Conservation (phyloP, 2,888 invertebrate genomes). For the Chesias legatella region DNA sequence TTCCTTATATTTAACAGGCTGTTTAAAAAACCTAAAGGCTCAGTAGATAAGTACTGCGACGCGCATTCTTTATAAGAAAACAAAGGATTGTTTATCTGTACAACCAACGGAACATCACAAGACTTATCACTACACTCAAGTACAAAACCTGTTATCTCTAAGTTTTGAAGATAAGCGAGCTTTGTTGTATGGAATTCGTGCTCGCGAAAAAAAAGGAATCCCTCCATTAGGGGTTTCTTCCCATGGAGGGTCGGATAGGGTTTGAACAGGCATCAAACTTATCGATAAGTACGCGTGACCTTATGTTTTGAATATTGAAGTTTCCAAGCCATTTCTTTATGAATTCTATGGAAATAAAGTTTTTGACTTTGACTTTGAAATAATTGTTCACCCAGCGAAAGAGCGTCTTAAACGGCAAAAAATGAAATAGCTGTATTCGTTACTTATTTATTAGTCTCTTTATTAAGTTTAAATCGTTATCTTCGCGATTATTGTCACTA, state of each 20-base stretch:
- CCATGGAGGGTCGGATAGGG: too few species aligned
- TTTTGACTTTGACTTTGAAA: too few species aligned
- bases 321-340: too few species aligned
- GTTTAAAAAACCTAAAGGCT: too few species aligned
- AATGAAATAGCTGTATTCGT: slow-evolving; percentile 13
- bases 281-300: too few species aligned
- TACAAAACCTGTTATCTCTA: slow-evolving; percentile 22
- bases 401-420: slow-evolving; percentile 3
- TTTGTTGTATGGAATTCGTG: too few species aligned
- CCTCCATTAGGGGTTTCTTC: too few species aligned
- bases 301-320: too few species aligned
- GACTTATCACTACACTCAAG: slow-evolving; percentile 4
- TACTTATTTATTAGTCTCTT: slow-evolving; percentile 39
- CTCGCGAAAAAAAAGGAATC: too few species aligned
- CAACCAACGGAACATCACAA: slow-evolving; percentile 1
- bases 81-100: slow-evolving; percentile 1
- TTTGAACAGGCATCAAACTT: too few species aligned
- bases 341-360: too few species aligned
- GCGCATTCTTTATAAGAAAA: not conserved
- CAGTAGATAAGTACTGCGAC: not conserved
- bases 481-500: slow-evolving; percentile 35
- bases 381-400: slow-evolving; percentile 13
- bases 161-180: slow-evolving; percentile 25
- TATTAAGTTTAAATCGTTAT: slow-evolving; percentile 39
- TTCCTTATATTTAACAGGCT: too few species aligned